A percentile compares a stretch with the other conserved stretches of the same genome.
These are phyloP conservation scores for Phortica okadai DNA, from an alignment of 2,888 invertebrate species.

Conservation along the genomic window DNA sequence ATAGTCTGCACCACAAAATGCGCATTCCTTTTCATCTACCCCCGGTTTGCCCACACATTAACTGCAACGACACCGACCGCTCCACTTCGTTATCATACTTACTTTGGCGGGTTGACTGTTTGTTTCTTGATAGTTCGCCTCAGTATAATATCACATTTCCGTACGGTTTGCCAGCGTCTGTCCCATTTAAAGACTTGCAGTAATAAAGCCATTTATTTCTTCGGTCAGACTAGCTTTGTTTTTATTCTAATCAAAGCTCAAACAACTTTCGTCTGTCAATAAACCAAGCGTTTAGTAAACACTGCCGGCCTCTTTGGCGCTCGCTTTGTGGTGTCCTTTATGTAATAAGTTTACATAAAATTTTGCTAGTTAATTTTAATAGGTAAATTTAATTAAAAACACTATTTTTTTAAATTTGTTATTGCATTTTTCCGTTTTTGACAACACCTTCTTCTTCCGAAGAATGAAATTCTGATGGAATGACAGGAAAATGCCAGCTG, in stretches of 20 bases:
- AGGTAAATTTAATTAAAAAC: constrained; percentile 30
- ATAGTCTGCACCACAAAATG: constrained; percentile 13
- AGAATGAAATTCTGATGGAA: background rate
- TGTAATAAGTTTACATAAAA: constrained; percentile 58
- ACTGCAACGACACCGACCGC: background rate
- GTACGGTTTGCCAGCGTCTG: constrained; percentile 53
- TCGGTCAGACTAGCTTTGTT: constrained; percentile 18
- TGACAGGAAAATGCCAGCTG: constrained; percentile 20
- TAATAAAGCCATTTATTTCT: constrained; percentile 60
- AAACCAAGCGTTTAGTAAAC: constrained; percentile 32
- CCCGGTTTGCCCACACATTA: constrained; percentile 8
- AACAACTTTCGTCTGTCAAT: background rate
- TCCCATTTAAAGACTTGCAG: constrained; percentile 60
- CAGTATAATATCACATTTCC: constrained; percentile 58
- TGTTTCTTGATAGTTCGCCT: constrained; percentile 63
- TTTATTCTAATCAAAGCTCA: constrained; percentile 32
- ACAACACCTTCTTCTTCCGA: constrained; percentile 16
- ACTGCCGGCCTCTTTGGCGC: constrained; percentile 44
- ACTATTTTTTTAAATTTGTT: constrained; percentile 46
- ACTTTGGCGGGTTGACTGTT: constrained; percentile 58
- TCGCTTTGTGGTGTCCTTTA: constrained; percentile 49
- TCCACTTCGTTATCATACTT: constrained; percentile 44
- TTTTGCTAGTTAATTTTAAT: constrained; percentile 44
- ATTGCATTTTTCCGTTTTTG: constrained; percentile 36
- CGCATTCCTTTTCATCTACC: constrained; percentile 8